Percentiles rank a stretch among this genome's conserved stretches.
These are phyloP conservation scores for Apoda limacodes DNA, from an alignment of 2,888 invertebrate species.

Conservation along the genomic window DNA sequence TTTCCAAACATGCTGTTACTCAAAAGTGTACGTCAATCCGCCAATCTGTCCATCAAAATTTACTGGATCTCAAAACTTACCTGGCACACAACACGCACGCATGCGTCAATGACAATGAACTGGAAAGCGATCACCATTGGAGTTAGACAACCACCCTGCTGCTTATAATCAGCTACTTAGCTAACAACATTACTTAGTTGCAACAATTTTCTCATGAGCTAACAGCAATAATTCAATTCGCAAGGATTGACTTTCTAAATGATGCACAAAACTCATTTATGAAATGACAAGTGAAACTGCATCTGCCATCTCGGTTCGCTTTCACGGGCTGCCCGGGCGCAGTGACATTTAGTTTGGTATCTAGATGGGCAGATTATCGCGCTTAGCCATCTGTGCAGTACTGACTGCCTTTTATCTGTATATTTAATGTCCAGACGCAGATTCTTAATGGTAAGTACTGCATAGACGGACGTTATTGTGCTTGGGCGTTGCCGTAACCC, in stretches of 20 bases:
- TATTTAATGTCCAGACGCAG: slow-evolving; percentile 28
- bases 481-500: too few species aligned
- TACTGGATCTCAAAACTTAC: too few species aligned
- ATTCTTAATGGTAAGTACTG: slow-evolving; percentile 23
- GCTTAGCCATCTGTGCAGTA: slow-evolving; percentile 33
- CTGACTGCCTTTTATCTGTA: slow-evolving; percentile 30
- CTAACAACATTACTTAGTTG: too few species aligned
- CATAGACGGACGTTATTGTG: slow-evolving; percentile 20
- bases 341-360: slow-evolving; percentile 40
- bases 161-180: too few species aligned
- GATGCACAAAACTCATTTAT: slow-evolving; percentile 60
- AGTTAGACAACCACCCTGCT: too few species aligned
- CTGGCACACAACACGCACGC: too few species aligned
- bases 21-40: too few species aligned
- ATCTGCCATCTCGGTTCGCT: slow-evolving; percentile 34
- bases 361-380: slow-evolving; percentile 48
- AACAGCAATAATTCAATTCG: slow-evolving; percentile 42
- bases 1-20: too few species aligned
- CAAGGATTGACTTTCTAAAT: slow-evolving; percentile 54
- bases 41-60: too few species aligned
- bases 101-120: too few species aligned
- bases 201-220: neutral
- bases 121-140: too few species aligned
- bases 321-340: slow-evolving; percentile 35
- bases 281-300: slow-evolving; percentile 55